Conservation (phyloP, 2,797 vertebrate genomes). For the Gymnoscopelus braueri region DNA sequence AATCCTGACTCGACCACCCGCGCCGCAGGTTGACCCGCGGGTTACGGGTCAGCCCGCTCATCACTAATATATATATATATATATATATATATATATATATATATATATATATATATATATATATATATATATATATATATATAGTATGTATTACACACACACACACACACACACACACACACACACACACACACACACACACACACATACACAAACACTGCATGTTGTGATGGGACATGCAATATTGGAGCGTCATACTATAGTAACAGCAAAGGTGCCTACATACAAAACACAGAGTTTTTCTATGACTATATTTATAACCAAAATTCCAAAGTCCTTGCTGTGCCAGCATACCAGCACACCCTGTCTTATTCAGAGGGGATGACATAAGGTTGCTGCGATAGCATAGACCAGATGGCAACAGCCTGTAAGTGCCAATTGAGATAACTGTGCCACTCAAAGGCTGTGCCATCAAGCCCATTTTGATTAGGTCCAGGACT, state of each 20-base stretch:
- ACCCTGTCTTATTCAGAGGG: slow-evolving; percentile 33
- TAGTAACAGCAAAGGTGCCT: background rate
- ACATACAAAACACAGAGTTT: background rate
- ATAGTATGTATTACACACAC: too few relatives aligned
- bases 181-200: too few relatives aligned
- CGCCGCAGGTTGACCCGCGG: too few relatives aligned
- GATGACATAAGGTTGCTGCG: slow-evolving; percentile 29
- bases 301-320: background rate
- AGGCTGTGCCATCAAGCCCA: slow-evolving; percentile 68
- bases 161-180: too few relatives aligned
- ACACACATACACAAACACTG: background rate
- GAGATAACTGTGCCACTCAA: slow-evolving; percentile 67
- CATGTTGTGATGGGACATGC: slow-evolving; percentile 8
- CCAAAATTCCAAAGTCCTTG: slow-evolving; percentile 21
- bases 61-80: too few relatives aligned
- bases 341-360: slow-evolving; percentile 7
- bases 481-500: slow-evolving; percentile 72
- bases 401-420: slow-evolving; percentile 63
- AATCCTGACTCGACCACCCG: too few relatives aligned
- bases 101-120: too few relatives aligned
- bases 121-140: too few relatives aligned
- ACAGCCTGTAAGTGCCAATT: slow-evolving; percentile 60
- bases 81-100: too few relatives aligned
- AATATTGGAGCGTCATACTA: background rate
- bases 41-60: too few relatives aligned